Base-by-base conservation (phyloP, 2,888 invertebrate species). In the Sinelater perroti region DNA sequence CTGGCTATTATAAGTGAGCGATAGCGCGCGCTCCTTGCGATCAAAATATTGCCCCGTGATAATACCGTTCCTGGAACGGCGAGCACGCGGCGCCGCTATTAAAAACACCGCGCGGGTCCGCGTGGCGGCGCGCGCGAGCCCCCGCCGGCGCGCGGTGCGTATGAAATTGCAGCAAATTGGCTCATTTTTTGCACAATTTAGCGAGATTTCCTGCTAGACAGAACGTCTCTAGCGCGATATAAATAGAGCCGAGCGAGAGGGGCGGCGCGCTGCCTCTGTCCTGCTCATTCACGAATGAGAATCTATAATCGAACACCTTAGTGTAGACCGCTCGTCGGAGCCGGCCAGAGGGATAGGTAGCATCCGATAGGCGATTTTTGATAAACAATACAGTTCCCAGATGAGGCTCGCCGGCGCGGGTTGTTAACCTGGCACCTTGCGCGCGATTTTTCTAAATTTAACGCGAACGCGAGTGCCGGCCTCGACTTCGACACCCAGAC, bases 171-270 rank as follows among this genome's bases (percentile, higher is more conserved):
- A 42, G 36, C 33, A 44, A 54, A 58, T 59, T 47, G 30, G 33
- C 21, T 57, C 28, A 38, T 54, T 56, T 60, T 61, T 61, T 57
- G 54, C 54, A 54, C 54, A 53, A 60, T 60, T 60, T 56, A 61
- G 53, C 54, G 44, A 60, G 54, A 60, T 60, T 56, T 60, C 60
- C 53, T 56, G 53, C 53, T 53, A 60, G 61, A 61, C 61, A 61
- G 57, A 57, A 49, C 57, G 61, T 57, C 61, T 57, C 54, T 57
- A 58, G 46, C 45, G 30, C 24, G 46, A 45, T 59, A 55, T 59
- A 59, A 54, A 50, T 59, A 54, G 54, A 44, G 58, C 36, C 24
- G 44, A 58, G 42, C 21, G 58, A 58, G 53, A 58, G 21, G 49
- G 28, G 4, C 14, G 35, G 54, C 49, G 49, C 49, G 49, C 30